Conservation (phyloP, 1,140 invertebrate genomes). For the Plodia interpunctella region DNA sequence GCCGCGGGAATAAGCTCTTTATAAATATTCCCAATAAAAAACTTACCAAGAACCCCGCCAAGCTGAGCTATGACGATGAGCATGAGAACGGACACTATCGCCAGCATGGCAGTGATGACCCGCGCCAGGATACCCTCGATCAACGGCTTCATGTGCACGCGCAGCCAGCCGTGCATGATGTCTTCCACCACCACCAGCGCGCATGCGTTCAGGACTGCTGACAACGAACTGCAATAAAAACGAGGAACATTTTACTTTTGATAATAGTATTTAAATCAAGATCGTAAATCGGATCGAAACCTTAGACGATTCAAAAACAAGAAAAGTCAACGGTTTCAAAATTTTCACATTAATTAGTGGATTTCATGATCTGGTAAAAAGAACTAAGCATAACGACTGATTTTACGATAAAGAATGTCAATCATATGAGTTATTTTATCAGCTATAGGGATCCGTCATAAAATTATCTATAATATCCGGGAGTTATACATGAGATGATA, state of each 20-base stretch:
- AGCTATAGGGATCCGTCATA: background rate
- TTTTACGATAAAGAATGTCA: background rate
- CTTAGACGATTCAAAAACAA: no score
- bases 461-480: constrained; percentile 8
- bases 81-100: constrained; percentile 80
- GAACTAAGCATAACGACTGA: no score
- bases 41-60: constrained; percentile 84
- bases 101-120: constrained; percentile 80
- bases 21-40: no score
- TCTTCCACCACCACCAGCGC: constrained; percentile 89
- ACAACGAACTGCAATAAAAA: constrained; percentile 82
- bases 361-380: no score
- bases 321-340: no score
- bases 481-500: background rate
- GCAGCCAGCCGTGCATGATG: constrained; percentile 84
- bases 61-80: constrained; percentile 84
- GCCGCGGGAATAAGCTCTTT: no score
- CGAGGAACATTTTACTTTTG: no score
- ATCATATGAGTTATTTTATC: background rate
- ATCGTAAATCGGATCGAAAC: no score
- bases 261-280: no score
- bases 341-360: no score
- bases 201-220: constrained; percentile 89
- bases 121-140: constrained; percentile 82
- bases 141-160: constrained; percentile 79